Evolutionary conservation across 37 sponge, comb jelly and placozoan genomes (phyloP).

Genomic region (Bolinopsis microptera): DNA sequence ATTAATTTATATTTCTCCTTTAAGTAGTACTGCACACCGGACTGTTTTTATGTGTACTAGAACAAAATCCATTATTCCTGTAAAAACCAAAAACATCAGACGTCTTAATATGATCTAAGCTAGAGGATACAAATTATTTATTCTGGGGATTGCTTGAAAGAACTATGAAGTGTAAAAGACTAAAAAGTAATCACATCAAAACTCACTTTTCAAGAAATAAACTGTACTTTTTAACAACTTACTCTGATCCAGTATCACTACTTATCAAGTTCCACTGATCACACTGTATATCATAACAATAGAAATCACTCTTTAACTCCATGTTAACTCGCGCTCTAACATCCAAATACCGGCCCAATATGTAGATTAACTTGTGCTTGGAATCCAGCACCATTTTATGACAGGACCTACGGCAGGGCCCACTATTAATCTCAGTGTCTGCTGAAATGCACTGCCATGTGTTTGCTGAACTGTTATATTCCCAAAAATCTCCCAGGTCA

Average conservation of each 20-base stretch:
- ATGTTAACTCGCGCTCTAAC: slow-evolving; percentile 40
- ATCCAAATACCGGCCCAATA: slow-evolving; percentile 73
- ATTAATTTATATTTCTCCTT: not conserved
- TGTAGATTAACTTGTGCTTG: slow-evolving; percentile 69
- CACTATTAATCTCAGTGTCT: slow-evolving; percentile 67
- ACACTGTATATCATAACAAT: slow-evolving; percentile 65
- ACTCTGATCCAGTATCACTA: slow-evolving; percentile 63
- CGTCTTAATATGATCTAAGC: too few species aligned
- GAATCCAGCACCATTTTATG: slow-evolving; percentile 81
- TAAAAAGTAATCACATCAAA: too few species aligned
- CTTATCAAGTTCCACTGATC: slow-evolving; percentile 67
- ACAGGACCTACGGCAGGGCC: slow-evolving; percentile 70
- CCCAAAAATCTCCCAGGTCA: slow-evolving; percentile 86
- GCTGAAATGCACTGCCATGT: slow-evolving; percentile 74
- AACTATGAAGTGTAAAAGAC: too few species aligned
- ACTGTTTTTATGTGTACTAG: too few species aligned
- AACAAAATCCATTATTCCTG: too few species aligned
- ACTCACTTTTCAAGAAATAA: too few species aligned
- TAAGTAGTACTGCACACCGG: not conserved
- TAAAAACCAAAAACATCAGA: too few species aligned
- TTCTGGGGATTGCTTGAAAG: too few species aligned
- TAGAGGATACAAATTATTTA: too few species aligned
- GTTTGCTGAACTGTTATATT: slow-evolving; percentile 58
- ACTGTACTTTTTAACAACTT: too few species aligned
- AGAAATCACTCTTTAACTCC: slow-evolving; percentile 68